Evolutionary conservation across 2,113 vertebrate species (phyloP), one percentile per base, ranked within the genome.

Genomic region (Passer domesticus): DNA sequence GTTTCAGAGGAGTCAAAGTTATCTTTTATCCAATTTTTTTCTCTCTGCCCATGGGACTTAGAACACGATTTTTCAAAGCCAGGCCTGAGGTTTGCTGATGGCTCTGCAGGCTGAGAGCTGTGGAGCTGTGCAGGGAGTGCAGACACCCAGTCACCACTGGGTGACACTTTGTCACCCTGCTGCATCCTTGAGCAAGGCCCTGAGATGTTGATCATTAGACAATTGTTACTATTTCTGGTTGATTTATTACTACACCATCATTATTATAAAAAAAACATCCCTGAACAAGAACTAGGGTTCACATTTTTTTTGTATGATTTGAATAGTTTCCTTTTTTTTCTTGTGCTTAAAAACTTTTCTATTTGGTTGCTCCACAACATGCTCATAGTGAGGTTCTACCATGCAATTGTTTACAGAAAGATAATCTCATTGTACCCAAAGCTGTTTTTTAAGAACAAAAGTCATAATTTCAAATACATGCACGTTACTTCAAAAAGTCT

Each of bases 401-500:
- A 4, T 43, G 25, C 10, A 5, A 4, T 64, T 64, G 2, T 60
- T 69, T 53, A 27, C 20, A 60, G 62, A 63, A 87, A 60, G 20
- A 23, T 35, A 22, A 25, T 66, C 46, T 76, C 12, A 15, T 30
- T 70, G 21, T 47, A 67, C 14, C 23, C 21, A 14, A 55, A 80
- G 17, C 13, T 56, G 8, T 10, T 68, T 80, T 75, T 70, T 58
- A 50, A 62, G 30, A 81, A 41, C 27, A 14, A 53, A 64, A 56
- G 33, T 10, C 1, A 5, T 46, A 21, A 64, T 37, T 78, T 84
- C 21, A 33, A 30, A 7, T 30, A 31, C 0, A 0, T 14, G 16
- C 18, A 27, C 0, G 0, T 59, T 79, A 24, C 21, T 79, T 58
- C 31, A 31, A 60, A 43, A 78, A 63, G 9, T 16, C 13, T 49